Conservation (phyloP, 2,113 vertebrate species). For the Hepsetus odoe region DNA sequence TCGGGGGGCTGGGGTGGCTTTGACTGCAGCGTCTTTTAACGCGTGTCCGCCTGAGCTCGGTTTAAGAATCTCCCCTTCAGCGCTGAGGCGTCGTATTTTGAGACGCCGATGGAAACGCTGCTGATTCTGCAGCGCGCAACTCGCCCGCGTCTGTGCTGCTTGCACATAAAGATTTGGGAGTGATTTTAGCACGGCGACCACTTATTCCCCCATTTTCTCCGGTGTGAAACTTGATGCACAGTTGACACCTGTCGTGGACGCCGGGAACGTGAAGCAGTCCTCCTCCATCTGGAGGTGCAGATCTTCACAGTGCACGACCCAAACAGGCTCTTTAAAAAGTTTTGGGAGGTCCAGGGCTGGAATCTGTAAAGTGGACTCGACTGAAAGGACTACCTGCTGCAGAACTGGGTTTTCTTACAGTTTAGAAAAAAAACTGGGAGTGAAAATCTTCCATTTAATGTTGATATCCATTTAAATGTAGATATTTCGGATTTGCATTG, state of each 20-base stretch:
- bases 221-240: conserved; percentile 43
- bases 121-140: neutral
- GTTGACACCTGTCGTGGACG: conserved; percentile 59
- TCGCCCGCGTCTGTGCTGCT: neutral
- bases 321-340: neutral
- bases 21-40: neutral
- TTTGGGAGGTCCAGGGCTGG: neutral
- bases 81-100: conserved; percentile 21
- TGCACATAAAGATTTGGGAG: neutral
- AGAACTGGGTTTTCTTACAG: neutral
- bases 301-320: neutral
- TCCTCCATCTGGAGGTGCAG: conserved; percentile 61
- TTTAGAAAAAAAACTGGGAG: too few relatives aligned
- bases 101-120: conserved; percentile 2
- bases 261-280: conserved; percentile 60
- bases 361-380: neutral
- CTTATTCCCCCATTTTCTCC: neutral
- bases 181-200: too few relatives aligned
- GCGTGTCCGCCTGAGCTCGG: conserved; percentile 8
- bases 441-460: too few relatives aligned
- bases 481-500: too few relatives aligned
- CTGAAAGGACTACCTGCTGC: neutral
- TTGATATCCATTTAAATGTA: too few relatives aligned
- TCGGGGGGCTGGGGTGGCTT: neutral
- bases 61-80: neutral